Evolutionary conservation across 1,140 invertebrate species (phyloP).

Genomic region (Epicauta chinensis): DNA sequence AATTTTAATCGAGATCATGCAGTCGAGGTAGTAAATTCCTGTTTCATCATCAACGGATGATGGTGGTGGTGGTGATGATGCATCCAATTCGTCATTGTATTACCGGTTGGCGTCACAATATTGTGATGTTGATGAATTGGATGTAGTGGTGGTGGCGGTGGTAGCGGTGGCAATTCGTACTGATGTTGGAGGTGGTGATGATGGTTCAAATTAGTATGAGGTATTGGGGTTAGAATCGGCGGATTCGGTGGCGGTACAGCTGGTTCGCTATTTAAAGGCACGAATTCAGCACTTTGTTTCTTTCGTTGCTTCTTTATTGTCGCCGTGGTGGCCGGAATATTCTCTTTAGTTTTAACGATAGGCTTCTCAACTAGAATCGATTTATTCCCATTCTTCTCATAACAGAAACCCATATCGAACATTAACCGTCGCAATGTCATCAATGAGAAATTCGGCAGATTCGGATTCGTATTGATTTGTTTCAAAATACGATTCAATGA

Average conservation of each 20-base stretch:
- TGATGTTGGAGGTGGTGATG: neutral
- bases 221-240: slow-evolving; percentile 1
- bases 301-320: too few species aligned
- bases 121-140: too few species aligned
- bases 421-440: slow-evolving; percentile 37
- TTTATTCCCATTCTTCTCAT: slow-evolving; percentile 38
- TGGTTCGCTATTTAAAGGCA: slow-evolving; percentile 1
- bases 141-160: neutral
- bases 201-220: neutral
- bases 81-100: slow-evolving; percentile 2
- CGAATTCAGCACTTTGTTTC: neutral
- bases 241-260: neutral
- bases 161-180: slow-evolving; percentile 1
- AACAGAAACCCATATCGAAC: slow-evolving; percentile 39
- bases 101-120: too few species aligned
- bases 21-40: neutral
- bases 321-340: too few species aligned
- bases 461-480: slow-evolving; percentile 27
- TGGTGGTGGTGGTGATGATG: slow-evolving; percentile 7
- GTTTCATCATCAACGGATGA: slow-evolving; percentile 10
- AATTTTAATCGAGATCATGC: neutral
- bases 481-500: slow-evolving; percentile 37
- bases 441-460: slow-evolving; percentile 36
- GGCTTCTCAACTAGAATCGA: slow-evolving; percentile 34
- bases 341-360: neutral